Evolutionary conservation across 2,888 invertebrate genomes (phyloP).

Genomic region (Craniophora ligustri): DNA sequence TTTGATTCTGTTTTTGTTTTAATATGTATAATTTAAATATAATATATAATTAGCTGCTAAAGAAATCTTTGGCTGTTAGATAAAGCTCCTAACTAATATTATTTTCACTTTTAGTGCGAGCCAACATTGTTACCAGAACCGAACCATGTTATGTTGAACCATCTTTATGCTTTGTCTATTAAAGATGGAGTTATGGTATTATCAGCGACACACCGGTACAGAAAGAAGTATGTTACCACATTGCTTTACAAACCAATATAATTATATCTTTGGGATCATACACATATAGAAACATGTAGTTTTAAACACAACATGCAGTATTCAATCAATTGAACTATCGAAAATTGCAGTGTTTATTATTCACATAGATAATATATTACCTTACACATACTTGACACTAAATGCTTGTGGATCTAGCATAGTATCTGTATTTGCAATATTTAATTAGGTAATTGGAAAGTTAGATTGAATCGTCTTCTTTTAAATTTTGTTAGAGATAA

Average conservation of each 20-base stretch:
- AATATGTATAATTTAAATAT: no score
- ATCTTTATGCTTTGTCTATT: conserved; percentile 99
- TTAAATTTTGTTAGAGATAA: conserved; percentile 17
- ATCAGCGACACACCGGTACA: conserved; percentile 99
- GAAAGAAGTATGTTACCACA: conserved; percentile 99
- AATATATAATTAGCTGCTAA: no score
- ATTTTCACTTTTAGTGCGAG: conserved; percentile 93
- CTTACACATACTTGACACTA: conserved; percentile 10
- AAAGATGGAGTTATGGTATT: conserved; percentile 99
- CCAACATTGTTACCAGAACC: conserved; percentile 99
- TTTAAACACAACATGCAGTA: conserved; percentile 38
- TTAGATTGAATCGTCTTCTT: no score
- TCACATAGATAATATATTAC: neutral
- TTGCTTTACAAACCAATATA: conserved; percentile 99
- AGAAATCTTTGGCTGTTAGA: no score
- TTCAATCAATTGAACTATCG: conserved; percentile 16
- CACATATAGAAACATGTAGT: conserved; percentile 21
- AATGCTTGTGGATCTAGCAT: conserved; percentile 17
- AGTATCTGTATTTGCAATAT: no score
- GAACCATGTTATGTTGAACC: conserved; percentile 99
- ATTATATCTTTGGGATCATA: conserved; percentile 54
- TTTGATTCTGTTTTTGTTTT: neutral
- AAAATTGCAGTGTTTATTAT: neutral
- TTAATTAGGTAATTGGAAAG: no score
- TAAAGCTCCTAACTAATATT: neutral